phyloP scores from a whole-genome alignment of 2,888 invertebrate species.

The Adelphocoris suturalis region DNA sequence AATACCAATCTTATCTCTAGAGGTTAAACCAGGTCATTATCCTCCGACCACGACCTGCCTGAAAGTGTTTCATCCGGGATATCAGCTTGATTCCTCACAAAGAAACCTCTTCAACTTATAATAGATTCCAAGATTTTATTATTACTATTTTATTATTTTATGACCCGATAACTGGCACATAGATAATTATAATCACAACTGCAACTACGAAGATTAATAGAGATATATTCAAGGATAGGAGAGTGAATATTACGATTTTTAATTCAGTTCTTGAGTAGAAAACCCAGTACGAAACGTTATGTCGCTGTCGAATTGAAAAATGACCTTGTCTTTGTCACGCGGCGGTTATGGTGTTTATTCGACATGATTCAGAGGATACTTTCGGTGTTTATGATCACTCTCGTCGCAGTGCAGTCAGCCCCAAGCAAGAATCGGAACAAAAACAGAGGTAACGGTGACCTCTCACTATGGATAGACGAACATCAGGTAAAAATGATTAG shows the following conservation, averaged over 20 bases:
- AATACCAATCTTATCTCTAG: not conserved
- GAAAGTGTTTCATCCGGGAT: slow-evolving; percentile 11
- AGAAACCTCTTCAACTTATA: not conserved
- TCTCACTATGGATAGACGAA: slow-evolving; percentile 94
- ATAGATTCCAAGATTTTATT: not conserved
- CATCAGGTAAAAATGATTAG: slow-evolving; percentile 94
- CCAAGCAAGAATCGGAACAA: slow-evolving; percentile 23
- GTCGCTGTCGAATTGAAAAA: not conserved
- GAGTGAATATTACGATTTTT: not conserved
- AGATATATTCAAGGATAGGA: not conserved
- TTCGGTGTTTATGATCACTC: slow-evolving; percentile 26
- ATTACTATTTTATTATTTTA: too few relatives aligned
- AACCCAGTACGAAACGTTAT: not conserved
- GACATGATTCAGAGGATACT: slow-evolving; percentile 37
- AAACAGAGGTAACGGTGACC: slow-evolving; percentile 79
- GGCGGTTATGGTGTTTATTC: slow-evolving; percentile 18
- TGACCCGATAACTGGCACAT: not conserved
- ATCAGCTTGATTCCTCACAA: not conserved
- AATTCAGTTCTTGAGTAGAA: not conserved
- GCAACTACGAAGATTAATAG: not conserved
- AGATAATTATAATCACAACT: not conserved
- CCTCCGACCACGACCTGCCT: slow-evolving; percentile 29
- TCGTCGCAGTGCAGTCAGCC: slow-evolving; percentile 16
- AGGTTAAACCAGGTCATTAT: slow-evolving; percentile 16
- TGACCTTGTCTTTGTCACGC: not conserved